Conservation (phyloP, 64 coral and sea anemone genomes). For the Montipora efflorescens region DNA sequence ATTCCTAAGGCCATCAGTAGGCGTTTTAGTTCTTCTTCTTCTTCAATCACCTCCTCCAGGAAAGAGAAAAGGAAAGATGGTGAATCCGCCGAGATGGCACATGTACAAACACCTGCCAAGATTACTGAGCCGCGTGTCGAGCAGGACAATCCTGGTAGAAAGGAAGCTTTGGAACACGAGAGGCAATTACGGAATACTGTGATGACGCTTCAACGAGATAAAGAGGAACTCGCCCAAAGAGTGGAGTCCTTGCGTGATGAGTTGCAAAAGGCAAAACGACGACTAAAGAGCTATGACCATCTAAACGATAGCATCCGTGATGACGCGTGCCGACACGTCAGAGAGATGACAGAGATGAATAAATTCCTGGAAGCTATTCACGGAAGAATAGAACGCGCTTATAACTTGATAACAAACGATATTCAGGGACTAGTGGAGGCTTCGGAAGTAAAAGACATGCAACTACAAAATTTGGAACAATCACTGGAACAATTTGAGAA, state of each 20-base stretch:
- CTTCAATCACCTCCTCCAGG: background rate
- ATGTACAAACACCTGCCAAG: background rate
- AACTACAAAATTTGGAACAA: background rate
- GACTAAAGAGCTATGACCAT: background rate
- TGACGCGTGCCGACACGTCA: background rate
- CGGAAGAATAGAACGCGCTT: background rate
- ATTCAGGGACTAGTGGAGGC: background rate
- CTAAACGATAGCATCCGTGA: background rate
- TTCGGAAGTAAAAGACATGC: background rate
- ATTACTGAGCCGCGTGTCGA: background rate
- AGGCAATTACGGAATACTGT: background rate
- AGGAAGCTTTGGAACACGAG: background rate
- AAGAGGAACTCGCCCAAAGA: conserved; percentile 7
- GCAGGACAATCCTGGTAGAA: background rate
- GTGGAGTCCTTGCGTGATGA: conserved; percentile 12
- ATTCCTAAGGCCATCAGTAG: conserved; percentile 4
- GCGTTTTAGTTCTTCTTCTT: background rate
- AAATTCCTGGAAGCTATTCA: conserved; percentile 15
- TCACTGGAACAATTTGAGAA: background rate
- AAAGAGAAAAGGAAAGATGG: background rate
- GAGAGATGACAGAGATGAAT: conserved; percentile 14
- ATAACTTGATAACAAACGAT: conserved; percentile 13
- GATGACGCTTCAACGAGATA: conserved; percentile 19
- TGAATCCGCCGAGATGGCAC: background rate
- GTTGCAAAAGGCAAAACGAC: background rate